Evolutionary conservation across 2,888 invertebrate genomes (phyloP).

Genomic region (Lepas anatifera): DNA sequence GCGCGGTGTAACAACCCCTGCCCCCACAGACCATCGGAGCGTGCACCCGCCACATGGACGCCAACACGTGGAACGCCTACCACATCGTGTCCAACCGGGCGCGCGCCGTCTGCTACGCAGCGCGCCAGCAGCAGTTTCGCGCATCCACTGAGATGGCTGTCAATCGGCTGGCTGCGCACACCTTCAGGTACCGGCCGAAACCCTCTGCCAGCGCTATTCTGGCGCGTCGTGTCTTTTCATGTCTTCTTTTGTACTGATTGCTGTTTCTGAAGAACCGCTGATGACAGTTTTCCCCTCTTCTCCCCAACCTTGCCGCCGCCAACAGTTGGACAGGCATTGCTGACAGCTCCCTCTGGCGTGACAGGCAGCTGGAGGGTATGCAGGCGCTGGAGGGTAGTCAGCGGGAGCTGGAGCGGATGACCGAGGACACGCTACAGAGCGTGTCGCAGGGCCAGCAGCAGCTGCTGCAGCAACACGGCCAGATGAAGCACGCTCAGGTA

Average conservation of each 20-base stretch:
- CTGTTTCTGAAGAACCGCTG: too few relatives aligned
- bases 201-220: too few relatives aligned
- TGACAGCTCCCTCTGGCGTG: too few relatives aligned
- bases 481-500: conserved; percentile 29
- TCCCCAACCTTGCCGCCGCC: too few relatives aligned
- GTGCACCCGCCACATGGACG: conserved; percentile 51
- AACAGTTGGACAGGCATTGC: too few relatives aligned
- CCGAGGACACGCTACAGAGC: conserved; percentile 36
- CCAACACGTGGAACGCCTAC: conserved; percentile 55
- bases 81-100: conserved; percentile 53
- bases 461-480: conserved; percentile 41
- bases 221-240: too few relatives aligned
- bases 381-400: conserved; percentile 36
- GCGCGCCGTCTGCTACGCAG: conserved; percentile 51
- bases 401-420: conserved; percentile 37
- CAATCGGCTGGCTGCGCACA: conserved; percentile 39
- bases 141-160: conserved; percentile 51
- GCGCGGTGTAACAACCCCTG: too few relatives aligned
- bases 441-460: conserved; percentile 38
- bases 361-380: neutral
- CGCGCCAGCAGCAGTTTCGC: conserved; percentile 50
- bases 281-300: too few relatives aligned
- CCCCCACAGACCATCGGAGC: conserved; percentile 41
- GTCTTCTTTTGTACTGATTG: too few relatives aligned
- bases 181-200: too few relatives aligned